Percentiles rank a stretch among this genome's conserved stretches.
Conservation (phyloP, 2,797 vertebrate species). For the Chelmon rostratus region DNA sequence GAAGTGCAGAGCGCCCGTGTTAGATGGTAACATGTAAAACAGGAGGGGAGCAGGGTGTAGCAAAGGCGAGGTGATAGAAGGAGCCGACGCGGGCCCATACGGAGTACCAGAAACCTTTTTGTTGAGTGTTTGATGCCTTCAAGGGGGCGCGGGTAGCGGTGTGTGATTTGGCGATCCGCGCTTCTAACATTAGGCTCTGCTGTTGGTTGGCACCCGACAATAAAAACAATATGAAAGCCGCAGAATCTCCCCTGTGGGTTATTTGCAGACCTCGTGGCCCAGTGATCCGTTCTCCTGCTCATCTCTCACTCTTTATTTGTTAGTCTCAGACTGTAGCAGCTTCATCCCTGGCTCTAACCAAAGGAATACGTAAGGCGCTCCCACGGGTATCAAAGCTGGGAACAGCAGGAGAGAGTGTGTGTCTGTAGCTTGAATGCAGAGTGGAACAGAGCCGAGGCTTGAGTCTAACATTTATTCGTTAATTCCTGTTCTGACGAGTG, state of each 20-base stretch:
- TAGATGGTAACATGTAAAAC: constrained; percentile 54
- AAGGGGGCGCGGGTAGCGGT: constrained; percentile 28
- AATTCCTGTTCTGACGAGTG: background rate
- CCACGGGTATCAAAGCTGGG: constrained; percentile 23
- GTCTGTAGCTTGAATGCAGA: constrained; percentile 9
- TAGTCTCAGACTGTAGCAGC: constrained; percentile 17
- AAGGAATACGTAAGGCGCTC: constrained; percentile 16
- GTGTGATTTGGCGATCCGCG: background rate
- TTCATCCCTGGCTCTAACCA: constrained; percentile 27
- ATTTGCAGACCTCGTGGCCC: constrained; percentile 47
- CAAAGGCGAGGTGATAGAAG: constrained; percentile 28
- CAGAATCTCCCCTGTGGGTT: constrained; percentile 43
- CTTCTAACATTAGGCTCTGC: constrained; percentile 3
- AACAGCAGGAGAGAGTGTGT: constrained; percentile 2
- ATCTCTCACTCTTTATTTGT: constrained; percentile 41
- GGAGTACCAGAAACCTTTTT: constrained; percentile 38
- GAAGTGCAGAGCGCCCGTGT: constrained; percentile 38
- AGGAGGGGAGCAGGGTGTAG: constrained; percentile 31
- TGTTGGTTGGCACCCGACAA: constrained; percentile 17
- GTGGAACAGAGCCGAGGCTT: background rate
- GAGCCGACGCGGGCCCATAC: constrained; percentile 22
- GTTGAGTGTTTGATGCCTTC: constrained; percentile 32
- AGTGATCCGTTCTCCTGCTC: constrained; percentile 36
- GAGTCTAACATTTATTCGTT: constrained; percentile 18
- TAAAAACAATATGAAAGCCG: constrained; percentile 39